A percentile compares a stretch with the other conserved stretches of the same genome.
Evolutionary conservation across 1,140 invertebrate species (phyloP).

Genomic region (Melipona quadrifasciata): DNA sequence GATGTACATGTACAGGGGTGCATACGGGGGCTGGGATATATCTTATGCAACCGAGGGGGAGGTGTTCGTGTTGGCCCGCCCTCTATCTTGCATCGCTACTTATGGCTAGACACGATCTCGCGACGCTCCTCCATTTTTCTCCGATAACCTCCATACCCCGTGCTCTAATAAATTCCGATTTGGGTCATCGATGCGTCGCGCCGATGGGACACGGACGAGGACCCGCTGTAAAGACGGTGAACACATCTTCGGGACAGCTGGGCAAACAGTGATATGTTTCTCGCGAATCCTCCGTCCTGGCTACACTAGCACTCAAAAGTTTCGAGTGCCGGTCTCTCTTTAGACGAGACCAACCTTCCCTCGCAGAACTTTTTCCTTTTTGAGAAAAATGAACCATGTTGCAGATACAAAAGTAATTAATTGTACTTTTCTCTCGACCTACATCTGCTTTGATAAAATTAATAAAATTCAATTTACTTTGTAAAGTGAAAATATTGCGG

Average conservation of each 20-base stretch:
- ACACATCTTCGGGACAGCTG: neutral
- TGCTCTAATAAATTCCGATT: slow-evolving; percentile 59
- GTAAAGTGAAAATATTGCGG: too few relatives aligned
- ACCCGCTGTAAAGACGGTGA: neutral
- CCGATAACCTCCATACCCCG: slow-evolving; percentile 55
- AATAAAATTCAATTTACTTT: too few relatives aligned
- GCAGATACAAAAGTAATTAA: too few relatives aligned
- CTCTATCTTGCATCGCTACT: slow-evolving; percentile 62
- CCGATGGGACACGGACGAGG: neutral
- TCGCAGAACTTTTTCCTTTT: too few relatives aligned
- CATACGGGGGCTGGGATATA: slow-evolving; percentile 4
- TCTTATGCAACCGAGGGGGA: slow-evolving; percentile 6
- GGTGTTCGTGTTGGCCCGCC: neutral
- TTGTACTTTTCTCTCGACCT: too few relatives aligned
- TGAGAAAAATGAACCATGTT: too few relatives aligned
- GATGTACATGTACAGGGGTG: neutral
- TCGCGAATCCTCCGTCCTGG: neutral
- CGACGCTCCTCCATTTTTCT: slow-evolving; percentile 56
- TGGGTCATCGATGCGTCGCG: slow-evolving; percentile 51
- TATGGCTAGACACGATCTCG: slow-evolving; percentile 66
- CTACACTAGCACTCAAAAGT: neutral
- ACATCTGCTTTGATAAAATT: too few relatives aligned
- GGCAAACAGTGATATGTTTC: neutral
- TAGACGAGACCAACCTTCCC: too few relatives aligned
- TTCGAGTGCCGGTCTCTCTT: neutral